A percentile compares a stretch with the other conserved stretches of the same genome.
Evolutionary conservation across 1,140 invertebrate genomes (phyloP).

Genomic region (Philotrypesis tridentata): DNA sequence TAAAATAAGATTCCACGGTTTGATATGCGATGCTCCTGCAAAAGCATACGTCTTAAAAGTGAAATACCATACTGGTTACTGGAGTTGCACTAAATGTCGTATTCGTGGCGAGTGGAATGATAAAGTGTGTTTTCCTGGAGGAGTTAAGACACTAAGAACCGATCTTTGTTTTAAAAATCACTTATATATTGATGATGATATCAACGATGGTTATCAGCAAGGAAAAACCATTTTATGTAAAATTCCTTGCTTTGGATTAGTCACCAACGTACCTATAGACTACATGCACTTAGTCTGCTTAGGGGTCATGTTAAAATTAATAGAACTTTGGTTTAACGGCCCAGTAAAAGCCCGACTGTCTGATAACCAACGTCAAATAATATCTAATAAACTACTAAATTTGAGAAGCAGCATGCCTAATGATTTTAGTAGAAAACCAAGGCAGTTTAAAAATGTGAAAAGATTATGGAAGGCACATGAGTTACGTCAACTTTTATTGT

Average conservation of each 20-base stretch:
- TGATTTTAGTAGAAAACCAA: too few species aligned
- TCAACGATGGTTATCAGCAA: too few species aligned
- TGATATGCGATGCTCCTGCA: slow-evolving; percentile 67
- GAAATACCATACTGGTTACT: slow-evolving; percentile 63
- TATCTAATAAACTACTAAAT: background rate
- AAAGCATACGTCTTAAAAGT: slow-evolving; percentile 61
- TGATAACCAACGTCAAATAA: background rate
- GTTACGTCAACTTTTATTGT: too few species aligned
- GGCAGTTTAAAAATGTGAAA: too few species aligned
- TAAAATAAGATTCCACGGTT: background rate
- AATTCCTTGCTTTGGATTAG: background rate
- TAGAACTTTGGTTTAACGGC: background rate
- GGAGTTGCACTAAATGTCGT: slow-evolving; percentile 64
- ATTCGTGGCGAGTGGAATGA: background rate
- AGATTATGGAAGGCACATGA: too few species aligned
- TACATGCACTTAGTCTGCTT: background rate
- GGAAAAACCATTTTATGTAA: background rate
- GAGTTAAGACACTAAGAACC: background rate
- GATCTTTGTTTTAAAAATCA: background rate
- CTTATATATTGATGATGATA: too few species aligned
- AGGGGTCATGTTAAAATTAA: too few species aligned
- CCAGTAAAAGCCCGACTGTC: background rate
- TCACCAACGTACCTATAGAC: background rate
- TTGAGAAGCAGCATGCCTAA: background rate
- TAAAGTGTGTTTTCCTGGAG: background rate